Base-by-base conservation (phyloP, 2,797 vertebrate species). In the Pogoniulus pusillus region DNA sequence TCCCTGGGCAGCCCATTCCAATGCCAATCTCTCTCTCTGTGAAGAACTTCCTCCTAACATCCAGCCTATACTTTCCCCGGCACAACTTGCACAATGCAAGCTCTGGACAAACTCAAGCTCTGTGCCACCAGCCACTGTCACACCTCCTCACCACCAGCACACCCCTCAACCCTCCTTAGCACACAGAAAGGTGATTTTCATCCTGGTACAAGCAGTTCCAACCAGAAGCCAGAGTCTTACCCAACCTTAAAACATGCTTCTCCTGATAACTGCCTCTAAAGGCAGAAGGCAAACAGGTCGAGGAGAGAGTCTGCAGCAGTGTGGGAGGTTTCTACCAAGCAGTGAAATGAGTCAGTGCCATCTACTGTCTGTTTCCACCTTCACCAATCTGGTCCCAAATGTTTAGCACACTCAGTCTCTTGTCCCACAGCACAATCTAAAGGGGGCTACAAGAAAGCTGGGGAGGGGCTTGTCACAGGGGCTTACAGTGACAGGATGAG, bases 261-360 rank as follows among this genome's bases (percentile, higher is more conserved):
- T 75, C 18, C 41, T 15, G 47, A 32, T 16, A 9, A 1, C 58
- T 9, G 78, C 58, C 83, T 71, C 64, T 47, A 7, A 93, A 89
- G 26, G 71, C 88, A 76, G 92, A 32, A 71, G 71, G 80, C 18
- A 24, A 20, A 41, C n/a, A 62, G 63, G 68, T 87, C 27, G 66
- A 43, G 41, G 55, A 20, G 7, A 26, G 58, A 37, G 43, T 39
- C 41, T 9, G 80, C 65, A 16, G 72, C 74, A 2, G 26, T 4
- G 64, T 7, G 62, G n/a, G 41, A 39, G 39, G 77, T 34, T 53
- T 32, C 63, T 30, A 4, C 3, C 7, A 85, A 39, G 45, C 90
- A 47, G 88, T 1, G 17, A 41, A 68, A 94, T 39, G 79, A 93
- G 75, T 66, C 92, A 82, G 95, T 95, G 96, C 94, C 96, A 94